Percentiles rank a stretch among this genome's conserved stretches.
Conservation (phyloP, 2,113 vertebrate genomes). For the Lampris incognitus region DNA sequence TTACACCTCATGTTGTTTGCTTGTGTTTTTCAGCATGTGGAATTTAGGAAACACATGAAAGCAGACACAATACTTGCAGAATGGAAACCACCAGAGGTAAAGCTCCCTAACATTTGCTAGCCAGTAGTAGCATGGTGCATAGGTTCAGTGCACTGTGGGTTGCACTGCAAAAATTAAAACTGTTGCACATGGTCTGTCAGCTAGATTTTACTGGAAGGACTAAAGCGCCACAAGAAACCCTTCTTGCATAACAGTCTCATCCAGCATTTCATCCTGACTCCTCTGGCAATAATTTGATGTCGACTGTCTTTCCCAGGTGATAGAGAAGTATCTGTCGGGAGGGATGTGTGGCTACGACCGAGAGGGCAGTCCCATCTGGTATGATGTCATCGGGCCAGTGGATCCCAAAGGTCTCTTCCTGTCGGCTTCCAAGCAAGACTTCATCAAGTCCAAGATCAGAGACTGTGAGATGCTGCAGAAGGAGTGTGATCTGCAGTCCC, state of each 20-base stretch:
- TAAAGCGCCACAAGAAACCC: no score
- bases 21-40: slow-evolving; percentile 84
- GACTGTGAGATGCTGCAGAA: slow-evolving; percentile 90
- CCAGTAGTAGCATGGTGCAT: background rate
- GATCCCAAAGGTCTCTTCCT: slow-evolving; percentile 93
- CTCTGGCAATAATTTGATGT: background rate
- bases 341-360: slow-evolving; percentile 92
- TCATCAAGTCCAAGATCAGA: slow-evolving; percentile 93
- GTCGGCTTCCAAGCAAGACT: slow-evolving; percentile 94
- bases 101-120: background rate
- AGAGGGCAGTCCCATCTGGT: slow-evolving; percentile 92
- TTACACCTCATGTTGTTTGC: no score
- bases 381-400: slow-evolving; percentile 91
- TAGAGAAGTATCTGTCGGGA: slow-evolving; percentile 89
- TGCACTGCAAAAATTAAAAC: background rate
- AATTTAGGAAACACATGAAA: slow-evolving; percentile 90
- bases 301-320: slow-evolving; percentile 80
- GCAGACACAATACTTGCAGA: slow-evolving; percentile 82
- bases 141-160: background rate
- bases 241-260: background rate
- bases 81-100: slow-evolving; percentile 94
- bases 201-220: background rate
- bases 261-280: background rate
- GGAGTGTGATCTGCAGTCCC: slow-evolving; percentile 83
- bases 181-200: background rate